These are phyloP conservation scores for Himalopsyche tibetana DNA, from an alignment of 2,888 invertebrate genomes.

Conservation along the genomic window DNA sequence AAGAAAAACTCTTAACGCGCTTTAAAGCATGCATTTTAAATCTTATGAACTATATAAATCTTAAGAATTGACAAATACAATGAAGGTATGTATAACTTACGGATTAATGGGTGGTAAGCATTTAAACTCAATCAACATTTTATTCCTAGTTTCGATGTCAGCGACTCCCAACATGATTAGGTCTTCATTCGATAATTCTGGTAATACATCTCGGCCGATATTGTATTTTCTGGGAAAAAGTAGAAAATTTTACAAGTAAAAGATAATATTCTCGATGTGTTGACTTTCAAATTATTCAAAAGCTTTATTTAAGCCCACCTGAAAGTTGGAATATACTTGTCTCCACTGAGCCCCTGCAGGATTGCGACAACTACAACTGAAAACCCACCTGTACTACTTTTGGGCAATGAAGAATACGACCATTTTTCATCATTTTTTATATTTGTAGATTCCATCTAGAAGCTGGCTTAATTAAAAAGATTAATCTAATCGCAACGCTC, in stretches of 20 bases:
- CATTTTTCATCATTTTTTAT: not conserved
- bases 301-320: conserved; percentile 68
- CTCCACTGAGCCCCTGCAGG: conserved; percentile 72
- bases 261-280: not conserved
- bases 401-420: not conserved
- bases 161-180: conserved; percentile 72
- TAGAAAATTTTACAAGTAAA: conserved; percentile 1
- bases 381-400: conserved; percentile 68
- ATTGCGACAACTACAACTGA: conserved; percentile 72
- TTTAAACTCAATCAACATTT: conserved; percentile 67
- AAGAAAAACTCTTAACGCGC: too few species aligned
- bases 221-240: conserved; percentile 70
- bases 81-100: not conserved
- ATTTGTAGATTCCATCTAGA: not conserved
- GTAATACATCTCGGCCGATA: conserved; percentile 73
- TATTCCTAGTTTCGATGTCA: conserved; percentile 70
- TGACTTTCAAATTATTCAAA: not conserved
- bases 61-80: not conserved
- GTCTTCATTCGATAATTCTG: conserved; percentile 74
- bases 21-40: too few species aligned
- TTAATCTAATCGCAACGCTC: too few species aligned
- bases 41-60: not conserved
- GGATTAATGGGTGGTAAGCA: not conserved
- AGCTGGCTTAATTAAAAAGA: too few species aligned
- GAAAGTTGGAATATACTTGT: conserved; percentile 73